A percentile compares a stretch with the other conserved stretches of the same genome.
Evolutionary conservation across 2,888 invertebrate species (phyloP).

Genomic region (Bruchidius siliquastri): DNA sequence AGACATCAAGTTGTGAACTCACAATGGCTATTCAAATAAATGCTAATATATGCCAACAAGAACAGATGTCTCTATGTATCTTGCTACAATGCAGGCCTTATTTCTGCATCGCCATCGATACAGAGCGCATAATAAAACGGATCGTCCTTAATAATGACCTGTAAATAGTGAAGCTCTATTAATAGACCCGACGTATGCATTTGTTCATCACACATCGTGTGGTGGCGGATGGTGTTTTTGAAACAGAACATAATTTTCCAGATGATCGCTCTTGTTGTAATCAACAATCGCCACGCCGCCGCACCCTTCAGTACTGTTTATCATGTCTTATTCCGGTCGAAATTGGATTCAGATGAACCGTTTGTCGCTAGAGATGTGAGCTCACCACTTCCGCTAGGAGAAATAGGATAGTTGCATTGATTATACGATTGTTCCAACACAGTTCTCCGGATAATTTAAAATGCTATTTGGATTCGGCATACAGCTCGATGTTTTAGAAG

Average conservation of each 20-base stretch:
- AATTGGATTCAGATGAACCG: not conserved
- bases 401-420: not conserved
- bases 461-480: too few species aligned
- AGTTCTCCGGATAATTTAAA: too few species aligned
- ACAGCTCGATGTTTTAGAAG: too few species aligned
- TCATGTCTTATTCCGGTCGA: not conserved
- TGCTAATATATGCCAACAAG: too few species aligned
- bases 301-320: not conserved
- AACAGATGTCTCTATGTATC: not conserved
- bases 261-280: not conserved
- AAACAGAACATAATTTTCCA: not conserved
- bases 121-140: not conserved
- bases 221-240: not conserved
- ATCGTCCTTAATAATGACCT: not conserved
- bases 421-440: not conserved
- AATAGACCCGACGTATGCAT: not conserved
- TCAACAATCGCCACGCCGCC: not conserved
- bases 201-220: not conserved
- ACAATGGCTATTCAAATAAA: too few species aligned
- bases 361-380: not conserved
- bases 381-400: not conserved
- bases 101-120: not conserved
- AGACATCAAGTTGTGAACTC: too few species aligned
- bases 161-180: not conserved
- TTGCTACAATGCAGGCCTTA: not conserved